These are phyloP conservation scores for Drosophila mauritiana DNA, from an alignment of 1,140 invertebrate species.

Conservation along the genomic window DNA sequence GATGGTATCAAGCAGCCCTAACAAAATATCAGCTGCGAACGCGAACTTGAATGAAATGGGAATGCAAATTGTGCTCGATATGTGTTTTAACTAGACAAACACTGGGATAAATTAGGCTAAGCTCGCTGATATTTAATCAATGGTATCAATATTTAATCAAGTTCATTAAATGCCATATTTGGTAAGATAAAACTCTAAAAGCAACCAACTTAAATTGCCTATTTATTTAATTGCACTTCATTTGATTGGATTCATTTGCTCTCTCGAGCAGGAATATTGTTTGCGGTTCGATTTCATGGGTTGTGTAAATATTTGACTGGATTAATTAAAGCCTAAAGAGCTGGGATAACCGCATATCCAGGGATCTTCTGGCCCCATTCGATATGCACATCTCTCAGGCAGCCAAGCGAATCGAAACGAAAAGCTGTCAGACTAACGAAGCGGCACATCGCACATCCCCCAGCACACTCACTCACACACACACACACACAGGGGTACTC, in stretches of 20 bases:
- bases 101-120: not conserved
- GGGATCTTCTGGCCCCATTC: conserved; percentile 9
- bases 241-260: conserved; percentile 4
- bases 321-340: conserved; percentile 25
- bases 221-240: conserved; percentile 1
- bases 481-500: not conserved
- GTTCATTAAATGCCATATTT: not conserved
- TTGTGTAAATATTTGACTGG: conserved; percentile 1
- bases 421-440: conserved; percentile 72
- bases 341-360: not conserved
- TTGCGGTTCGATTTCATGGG: conserved; percentile 1
- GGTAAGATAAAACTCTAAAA: not conserved
- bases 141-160: not conserved
- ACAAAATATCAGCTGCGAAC: not conserved
- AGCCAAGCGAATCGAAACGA: conserved; percentile 42
- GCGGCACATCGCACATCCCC: conserved; percentile 55
- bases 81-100: not conserved
- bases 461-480: not conserved
- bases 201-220: not conserved
- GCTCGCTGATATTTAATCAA: not conserved
- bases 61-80: conserved; percentile 7
- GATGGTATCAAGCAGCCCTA: not conserved
- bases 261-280: conserved; percentile 1
- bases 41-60: not conserved
- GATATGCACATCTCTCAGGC: conserved; percentile 27